These are phyloP conservation scores for Lepus europaeus DNA, from an alignment of 2,113 vertebrate species.

Conservation along the genomic window DNA sequence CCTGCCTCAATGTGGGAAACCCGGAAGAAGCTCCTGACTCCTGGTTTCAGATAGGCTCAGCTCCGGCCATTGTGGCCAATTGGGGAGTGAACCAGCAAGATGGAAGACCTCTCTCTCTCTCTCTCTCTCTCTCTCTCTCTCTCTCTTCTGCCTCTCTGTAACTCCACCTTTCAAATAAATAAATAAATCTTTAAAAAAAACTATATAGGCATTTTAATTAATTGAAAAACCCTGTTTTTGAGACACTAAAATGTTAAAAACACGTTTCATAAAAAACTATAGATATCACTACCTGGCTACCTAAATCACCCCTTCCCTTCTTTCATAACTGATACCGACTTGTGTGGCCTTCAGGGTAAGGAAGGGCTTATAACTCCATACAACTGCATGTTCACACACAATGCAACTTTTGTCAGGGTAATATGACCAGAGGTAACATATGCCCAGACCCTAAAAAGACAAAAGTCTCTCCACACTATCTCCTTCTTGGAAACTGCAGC, in stretches of 20 bases:
- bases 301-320: not conserved
- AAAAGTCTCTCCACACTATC: not conserved
- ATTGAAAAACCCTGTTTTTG: conserved; percentile 31
- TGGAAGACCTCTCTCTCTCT: too few species aligned
- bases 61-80: too few species aligned
- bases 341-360: not conserved
- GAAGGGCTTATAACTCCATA: not conserved
- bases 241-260: not conserved
- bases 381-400: not conserved
- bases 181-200: too few species aligned
- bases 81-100: too few species aligned
- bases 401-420: not conserved
- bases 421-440: not conserved
- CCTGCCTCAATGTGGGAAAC: too few species aligned
- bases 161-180: too few species aligned
- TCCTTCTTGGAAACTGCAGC: not conserved
- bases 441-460: not conserved
- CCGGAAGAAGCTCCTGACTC: too few species aligned
- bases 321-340: not conserved
- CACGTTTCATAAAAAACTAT: not conserved
- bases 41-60: too few species aligned
- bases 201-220: not conserved
- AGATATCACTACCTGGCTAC: not conserved
- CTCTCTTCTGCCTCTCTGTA: too few species aligned
- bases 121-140: too few species aligned